Conservation (phyloP, 2,888 invertebrate species). For the Drosophila merina region DNA sequence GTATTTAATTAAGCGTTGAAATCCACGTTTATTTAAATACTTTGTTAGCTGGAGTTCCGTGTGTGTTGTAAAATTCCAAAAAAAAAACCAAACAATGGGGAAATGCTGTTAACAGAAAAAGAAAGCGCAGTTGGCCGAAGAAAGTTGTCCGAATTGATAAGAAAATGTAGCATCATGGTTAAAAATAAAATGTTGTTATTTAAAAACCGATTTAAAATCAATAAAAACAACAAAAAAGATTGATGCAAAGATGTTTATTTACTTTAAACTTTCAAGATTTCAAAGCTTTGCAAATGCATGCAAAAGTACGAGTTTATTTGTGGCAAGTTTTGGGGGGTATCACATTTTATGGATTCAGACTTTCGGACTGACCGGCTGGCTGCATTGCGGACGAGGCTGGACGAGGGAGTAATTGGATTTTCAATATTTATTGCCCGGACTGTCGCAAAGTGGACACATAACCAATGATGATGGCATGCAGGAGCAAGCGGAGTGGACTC, state of each 20-base stretch:
- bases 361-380: constrained; percentile 12
- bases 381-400: constrained; percentile 15
- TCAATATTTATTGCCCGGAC: constrained; percentile 29
- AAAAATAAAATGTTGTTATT: not conserved
- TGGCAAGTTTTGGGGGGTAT: not conserved
- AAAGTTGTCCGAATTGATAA: constrained; percentile 1
- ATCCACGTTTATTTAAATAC: not conserved
- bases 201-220: not conserved
- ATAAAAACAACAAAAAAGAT: not conserved
- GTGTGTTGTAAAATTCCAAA: not conserved
- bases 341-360: constrained; percentile 14
- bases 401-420: constrained; percentile 34
- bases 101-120: not conserved
- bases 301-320: not conserved
- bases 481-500: not conserved
- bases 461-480: constrained; percentile 7
- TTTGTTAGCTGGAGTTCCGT: not conserved
- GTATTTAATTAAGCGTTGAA: no score
- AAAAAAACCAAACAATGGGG: not conserved
- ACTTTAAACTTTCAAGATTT: not conserved
- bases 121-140: constrained; percentile 3
- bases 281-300: constrained; percentile 8
- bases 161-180: not conserved
- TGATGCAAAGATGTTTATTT: not conserved
- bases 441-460: constrained; percentile 15